Conservation (phyloP, 2,888 invertebrate genomes). For the Lasioglossum leucozonium region DNA sequence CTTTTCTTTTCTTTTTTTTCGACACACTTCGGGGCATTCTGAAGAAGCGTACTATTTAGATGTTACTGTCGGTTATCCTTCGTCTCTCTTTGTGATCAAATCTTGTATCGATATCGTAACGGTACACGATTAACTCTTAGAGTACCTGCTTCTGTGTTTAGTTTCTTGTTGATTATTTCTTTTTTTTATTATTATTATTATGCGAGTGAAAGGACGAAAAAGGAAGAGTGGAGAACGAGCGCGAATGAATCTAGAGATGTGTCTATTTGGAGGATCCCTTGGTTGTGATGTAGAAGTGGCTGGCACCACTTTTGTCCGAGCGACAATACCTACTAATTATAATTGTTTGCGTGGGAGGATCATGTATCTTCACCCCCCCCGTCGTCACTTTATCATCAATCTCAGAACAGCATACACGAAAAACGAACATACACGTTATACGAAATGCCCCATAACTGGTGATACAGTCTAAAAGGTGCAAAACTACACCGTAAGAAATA, state of each 20-base stretch:
- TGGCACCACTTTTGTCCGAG: slow-evolving; percentile 66
- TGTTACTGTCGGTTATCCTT: slow-evolving; percentile 59
- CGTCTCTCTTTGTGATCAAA: slow-evolving; percentile 70
- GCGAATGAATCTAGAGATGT: slow-evolving; percentile 45
- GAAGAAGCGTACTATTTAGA: slow-evolving; percentile 46
- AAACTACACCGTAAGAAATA: background rate
- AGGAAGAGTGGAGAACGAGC: slow-evolving; percentile 28
- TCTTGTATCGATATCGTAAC: slow-evolving; percentile 60
- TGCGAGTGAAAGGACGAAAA: slow-evolving; percentile 31
- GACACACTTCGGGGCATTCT: slow-evolving; percentile 61
- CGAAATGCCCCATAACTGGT: background rate
- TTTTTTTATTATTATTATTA: slow-evolving; percentile 17
- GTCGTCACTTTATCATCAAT: slow-evolving; percentile 36
- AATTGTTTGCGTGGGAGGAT: slow-evolving; percentile 35
- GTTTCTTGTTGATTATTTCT: slow-evolving; percentile 60
- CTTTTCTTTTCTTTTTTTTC: slow-evolving; percentile 12
- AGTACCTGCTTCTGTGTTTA: slow-evolving; percentile 72
- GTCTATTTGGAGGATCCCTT: slow-evolving; percentile 53
- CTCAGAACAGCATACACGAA: slow-evolving; percentile 4
- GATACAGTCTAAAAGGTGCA: background rate
- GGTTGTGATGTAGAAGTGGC: slow-evolving; percentile 66
- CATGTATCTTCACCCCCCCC: slow-evolving; percentile 52
- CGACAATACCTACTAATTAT: slow-evolving; percentile 52
- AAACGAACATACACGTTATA: slow-evolving; percentile 12
- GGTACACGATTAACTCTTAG: slow-evolving; percentile 68